Conservation (phyloP, 2,888 invertebrate genomes). For the Drosophila testacea region DNA sequence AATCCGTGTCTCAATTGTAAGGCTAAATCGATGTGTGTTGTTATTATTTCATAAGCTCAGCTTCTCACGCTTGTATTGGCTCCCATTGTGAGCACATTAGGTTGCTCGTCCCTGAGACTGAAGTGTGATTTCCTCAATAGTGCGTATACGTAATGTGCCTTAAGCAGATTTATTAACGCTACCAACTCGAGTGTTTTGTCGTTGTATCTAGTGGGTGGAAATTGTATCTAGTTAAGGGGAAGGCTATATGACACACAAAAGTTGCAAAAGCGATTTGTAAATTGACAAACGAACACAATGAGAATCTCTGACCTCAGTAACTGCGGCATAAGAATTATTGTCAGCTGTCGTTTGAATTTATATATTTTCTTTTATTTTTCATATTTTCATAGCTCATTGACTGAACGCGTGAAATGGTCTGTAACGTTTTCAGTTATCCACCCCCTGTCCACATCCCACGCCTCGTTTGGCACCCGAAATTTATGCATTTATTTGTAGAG, state of each 20-base stretch:
- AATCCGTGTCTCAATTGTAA: slow-evolving; percentile 27
- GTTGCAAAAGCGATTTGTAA: slow-evolving; percentile 42
- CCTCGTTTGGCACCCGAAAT: slow-evolving; percentile 64
- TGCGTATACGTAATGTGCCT: slow-evolving; percentile 60
- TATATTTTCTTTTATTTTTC: slow-evolving; percentile 30
- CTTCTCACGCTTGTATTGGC: slow-evolving; percentile 35
- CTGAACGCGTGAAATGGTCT: slow-evolving; percentile 61
- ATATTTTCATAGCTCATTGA: slow-evolving; percentile 79
- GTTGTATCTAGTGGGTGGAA: slow-evolving; percentile 1
- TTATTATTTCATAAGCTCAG: slow-evolving; percentile 66
- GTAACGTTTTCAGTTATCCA: slow-evolving; percentile 42
- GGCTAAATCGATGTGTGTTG: slow-evolving; percentile 48
- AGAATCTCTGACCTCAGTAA: slow-evolving; percentile 5
- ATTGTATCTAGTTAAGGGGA: neutral
- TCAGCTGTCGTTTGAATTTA: slow-evolving; percentile 2
- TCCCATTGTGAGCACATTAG: slow-evolving; percentile 42
- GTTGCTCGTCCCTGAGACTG: slow-evolving; percentile 25
- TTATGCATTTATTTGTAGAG: slow-evolving; percentile 73
- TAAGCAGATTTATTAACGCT: slow-evolving; percentile 43
- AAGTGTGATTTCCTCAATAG: slow-evolving; percentile 43
- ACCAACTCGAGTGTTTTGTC: slow-evolving; percentile 2
- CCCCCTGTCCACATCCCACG: neutral
- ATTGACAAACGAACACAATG: slow-evolving; percentile 32
- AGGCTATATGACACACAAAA: slow-evolving; percentile 16
- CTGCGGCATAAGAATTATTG: slow-evolving; percentile 9